Evolutionary conservation across 2,888 invertebrate species (phyloP), one percentile per base, ranked within the genome.

Genomic region (Hydrotaea diabolus): DNA sequence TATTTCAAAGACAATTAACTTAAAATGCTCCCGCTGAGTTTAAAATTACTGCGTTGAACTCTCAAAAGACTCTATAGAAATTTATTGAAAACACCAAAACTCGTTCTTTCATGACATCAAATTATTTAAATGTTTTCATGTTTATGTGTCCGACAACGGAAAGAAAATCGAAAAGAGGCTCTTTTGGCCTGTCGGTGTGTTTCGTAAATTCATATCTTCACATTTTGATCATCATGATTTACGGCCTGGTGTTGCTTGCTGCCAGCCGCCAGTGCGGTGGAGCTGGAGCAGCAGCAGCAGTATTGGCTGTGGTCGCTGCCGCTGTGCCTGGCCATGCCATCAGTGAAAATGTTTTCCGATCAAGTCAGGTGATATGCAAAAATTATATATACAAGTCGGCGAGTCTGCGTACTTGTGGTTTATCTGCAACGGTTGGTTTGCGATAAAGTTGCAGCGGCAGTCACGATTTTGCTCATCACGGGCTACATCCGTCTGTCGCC

Each of bases 11-110:
- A 77, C 85, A 85, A 85, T 85, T 83, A 85, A 85, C 78, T 46
- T 74, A 81, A 81, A 81, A 72, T 81, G 83, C 85, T 85, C 85
- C 85, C 85, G 85, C 85, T 85, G 85, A 81, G 83, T 83, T 80
- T 80, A 39, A 85, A 83, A 85, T 85, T 85, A 82, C 82, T 81
- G 82, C 85, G 82, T 77, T 82, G 85, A 85, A 82, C 79, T 85
- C 85, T 79, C 79, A 85, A 81, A 31, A 69, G 31, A 62, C 77
- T 69, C 73, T 76, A 77, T 85, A 69, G 79, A 77, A 85, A 85
- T 79, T 82, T 85, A 79, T 85, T 79, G 59, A 85, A 79, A 69
- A 15, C 77, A 84, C 72, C 64, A 78, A 64, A 36, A 64, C 64
- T 26, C 64, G 64, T 31, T 64, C 81, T 75, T 82, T 79, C 76